Evolutionary conservation across 2,797 vertebrate genomes (phyloP).

Genomic region (Propithecus perrieri): DNA sequence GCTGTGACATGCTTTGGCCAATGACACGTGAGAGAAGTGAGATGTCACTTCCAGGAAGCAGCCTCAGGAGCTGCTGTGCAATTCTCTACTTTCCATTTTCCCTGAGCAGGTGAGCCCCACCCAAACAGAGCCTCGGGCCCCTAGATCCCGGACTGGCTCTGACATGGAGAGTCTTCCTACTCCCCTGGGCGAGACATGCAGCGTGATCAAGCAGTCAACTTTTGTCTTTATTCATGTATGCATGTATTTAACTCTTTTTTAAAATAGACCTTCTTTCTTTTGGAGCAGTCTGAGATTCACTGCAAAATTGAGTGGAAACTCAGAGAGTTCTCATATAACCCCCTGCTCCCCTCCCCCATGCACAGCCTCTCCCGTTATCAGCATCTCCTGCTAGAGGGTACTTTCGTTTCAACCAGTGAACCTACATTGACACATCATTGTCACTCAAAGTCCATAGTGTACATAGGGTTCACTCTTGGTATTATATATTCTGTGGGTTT

Average conservation of each 20-base stretch:
- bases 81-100: background rate
- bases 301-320: background rate
- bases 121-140: too few species aligned
- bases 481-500: background rate
- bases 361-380: background rate
- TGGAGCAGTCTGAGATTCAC: background rate
- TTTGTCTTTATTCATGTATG: too few species aligned
- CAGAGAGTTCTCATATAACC: background rate
- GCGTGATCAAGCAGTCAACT: background rate
- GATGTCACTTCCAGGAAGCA: background rate
- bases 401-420: background rate
- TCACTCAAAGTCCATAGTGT: background rate
- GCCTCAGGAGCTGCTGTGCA: too few species aligned
- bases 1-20: background rate
- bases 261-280: background rate
- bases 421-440: background rate
- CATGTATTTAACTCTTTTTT: background rate
- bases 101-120: background rate
- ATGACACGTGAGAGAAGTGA: background rate
- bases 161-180: background rate
- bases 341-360: background rate
- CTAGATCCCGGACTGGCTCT: background rate
- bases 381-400: background rate
- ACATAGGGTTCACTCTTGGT: background rate
- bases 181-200: background rate